Base-by-base conservation (phyloP, 2,113 vertebrate species). In the Tachysurus vachellii region DNA sequence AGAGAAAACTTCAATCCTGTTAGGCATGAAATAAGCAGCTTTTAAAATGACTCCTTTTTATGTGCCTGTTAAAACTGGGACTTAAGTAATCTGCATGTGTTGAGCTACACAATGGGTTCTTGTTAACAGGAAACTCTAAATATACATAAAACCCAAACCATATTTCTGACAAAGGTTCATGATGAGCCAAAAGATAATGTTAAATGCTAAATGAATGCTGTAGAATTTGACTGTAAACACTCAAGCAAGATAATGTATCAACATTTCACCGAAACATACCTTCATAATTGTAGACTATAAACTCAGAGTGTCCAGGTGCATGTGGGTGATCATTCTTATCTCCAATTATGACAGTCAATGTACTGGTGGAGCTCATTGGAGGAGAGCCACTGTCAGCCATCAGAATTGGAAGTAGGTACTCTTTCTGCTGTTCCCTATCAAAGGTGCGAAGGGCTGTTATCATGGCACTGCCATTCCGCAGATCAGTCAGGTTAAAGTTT, bases 241-340 rank as follows among this genome's bases (percentile, higher is more conserved):
- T 90, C 90, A 79, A 92, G 87, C 91, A 91, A 92, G 91, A 91
- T 87, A 53, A 89, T 89, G 21, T 57, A 83, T 88, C 75, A 88
- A 85, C 84, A 87, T 71, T 50, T 61, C 6, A 44, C 50, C 88
- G 80, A 76, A 50, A 89, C 90, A 71, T 94, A 97, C 97, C 96
- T 50, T 96, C 93, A 31, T 95, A 96, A 83, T 94, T 95, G 94
- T 97, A 98, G 75, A 98, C 94, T 75, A 96, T 95, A 85, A 95
- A 96, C 82, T 96, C 92, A 80, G 95, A 93, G 92, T 96, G 94
- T 87, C 97, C 97, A n/a, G 97, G 91, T 23, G 93, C 90, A 91
- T 97, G 97, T 0, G 97, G 95, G 89, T 98, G 96, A 89, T 98
- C 97, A 8, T 98, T 97, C 47, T 93, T 94, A 93, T 98, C 97